phyloP scores from a whole-genome alignment of 2,888 invertebrate genomes.

The Eulithis testata region DNA sequence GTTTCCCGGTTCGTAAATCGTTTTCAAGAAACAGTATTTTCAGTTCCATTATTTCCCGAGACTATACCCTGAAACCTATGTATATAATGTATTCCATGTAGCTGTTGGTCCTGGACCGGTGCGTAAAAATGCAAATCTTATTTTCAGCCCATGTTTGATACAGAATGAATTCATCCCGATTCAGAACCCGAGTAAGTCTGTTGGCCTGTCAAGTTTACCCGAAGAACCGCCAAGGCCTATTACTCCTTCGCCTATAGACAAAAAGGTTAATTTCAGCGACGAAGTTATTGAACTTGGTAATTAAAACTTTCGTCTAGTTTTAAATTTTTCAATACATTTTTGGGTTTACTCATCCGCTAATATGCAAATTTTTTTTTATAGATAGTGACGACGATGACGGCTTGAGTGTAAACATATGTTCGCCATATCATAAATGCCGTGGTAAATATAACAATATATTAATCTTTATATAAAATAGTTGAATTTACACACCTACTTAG shows the following conservation, averaged over 20 bases:
- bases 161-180: constrained; percentile 54
- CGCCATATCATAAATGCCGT: constrained; percentile 74
- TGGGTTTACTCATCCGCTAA: not conserved
- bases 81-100: too few relatives aligned
- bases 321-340: too few relatives aligned
- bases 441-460: constrained; percentile 52
- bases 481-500: too few relatives aligned
- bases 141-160: constrained; percentile 56
- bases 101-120: too few relatives aligned
- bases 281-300: constrained; percentile 72
- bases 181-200: constrained; percentile 38
- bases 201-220: constrained; percentile 50
- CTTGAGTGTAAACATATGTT: constrained; percentile 56
- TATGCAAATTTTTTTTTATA: constrained; percentile 46
- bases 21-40: too few relatives aligned
- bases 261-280: constrained; percentile 52
- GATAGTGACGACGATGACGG: constrained; percentile 71
- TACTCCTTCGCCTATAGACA: constrained; percentile 61
- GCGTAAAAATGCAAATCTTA: not conserved
- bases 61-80: too few relatives aligned
- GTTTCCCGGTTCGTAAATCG: too few relatives aligned
- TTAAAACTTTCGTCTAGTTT: constrained; percentile 10
- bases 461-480: not conserved
- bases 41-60: too few relatives aligned
- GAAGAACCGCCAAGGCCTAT: constrained; percentile 57